These are phyloP conservation scores for Equus przewalskii DNA, from an alignment of 2,113 vertebrate genomes.

Conservation along the genomic window DNA sequence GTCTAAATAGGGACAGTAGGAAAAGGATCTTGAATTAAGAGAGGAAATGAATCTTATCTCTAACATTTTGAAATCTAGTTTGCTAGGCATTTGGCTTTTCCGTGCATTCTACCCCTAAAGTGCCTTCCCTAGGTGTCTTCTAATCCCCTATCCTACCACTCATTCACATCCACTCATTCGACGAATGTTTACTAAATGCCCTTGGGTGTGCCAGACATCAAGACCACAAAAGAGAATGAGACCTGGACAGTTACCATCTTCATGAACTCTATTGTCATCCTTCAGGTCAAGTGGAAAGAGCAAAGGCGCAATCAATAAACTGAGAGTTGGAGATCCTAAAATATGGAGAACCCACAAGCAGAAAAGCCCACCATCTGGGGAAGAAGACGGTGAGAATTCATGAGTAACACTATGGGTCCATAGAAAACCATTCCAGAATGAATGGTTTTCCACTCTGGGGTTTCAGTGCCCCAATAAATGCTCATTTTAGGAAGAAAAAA, in stretches of 20 bases:
- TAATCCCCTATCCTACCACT: background rate
- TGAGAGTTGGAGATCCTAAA: background rate
- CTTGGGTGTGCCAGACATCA: background rate
- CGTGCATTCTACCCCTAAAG: background rate
- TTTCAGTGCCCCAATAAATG: background rate
- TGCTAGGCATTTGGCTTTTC: background rate
- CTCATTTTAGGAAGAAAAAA: constrained; percentile 15
- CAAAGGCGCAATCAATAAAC: background rate
- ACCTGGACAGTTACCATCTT: background rate
- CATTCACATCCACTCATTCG: background rate
- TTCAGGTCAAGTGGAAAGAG: background rate
- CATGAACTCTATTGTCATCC: background rate
- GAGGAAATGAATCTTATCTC: constrained; percentile 23
- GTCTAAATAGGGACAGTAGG: constrained; percentile 57
- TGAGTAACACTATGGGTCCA: accelerated
- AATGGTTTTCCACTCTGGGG: background rate
- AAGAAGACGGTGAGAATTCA: background rate
- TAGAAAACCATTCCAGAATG: background rate
- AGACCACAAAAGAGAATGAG: background rate
- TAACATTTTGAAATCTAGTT: background rate
- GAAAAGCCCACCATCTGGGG: background rate
- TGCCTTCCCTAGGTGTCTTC: background rate
- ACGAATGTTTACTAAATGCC: background rate
- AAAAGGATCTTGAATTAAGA: constrained; percentile 47
- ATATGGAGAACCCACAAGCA: background rate